Evolutionary conservation across 2,113 vertebrate species (phyloP), one percentile per base, ranked within the genome.

Genomic region (Entelurus aequoreus): DNA sequence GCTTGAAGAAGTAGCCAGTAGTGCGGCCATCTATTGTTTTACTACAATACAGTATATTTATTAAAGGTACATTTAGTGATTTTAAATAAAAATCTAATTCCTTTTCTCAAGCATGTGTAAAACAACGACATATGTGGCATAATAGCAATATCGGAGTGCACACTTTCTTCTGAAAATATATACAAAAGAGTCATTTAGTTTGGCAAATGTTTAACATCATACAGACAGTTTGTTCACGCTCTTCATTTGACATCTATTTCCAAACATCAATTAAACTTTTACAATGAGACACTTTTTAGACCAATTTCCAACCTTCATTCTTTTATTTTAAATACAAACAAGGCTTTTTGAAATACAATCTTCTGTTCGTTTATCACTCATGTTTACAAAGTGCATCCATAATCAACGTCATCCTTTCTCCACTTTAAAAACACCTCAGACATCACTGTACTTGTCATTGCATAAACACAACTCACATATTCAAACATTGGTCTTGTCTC

Each of bases 151-250:
- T 68, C 38, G 8, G 72, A 50, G 56, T 50, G 82, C 38, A 69
- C 28, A 0, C 60, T 46, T 87, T 54, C 80, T 86, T 86, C 65
- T 76, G 72, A 79, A 88, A 90, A 89, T 52, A 82, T 52, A 82
- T 88, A 90, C 8, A 87, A 89, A 88, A 85, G 57, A 83, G 84
- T 80, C 64, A 84, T 89, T 84, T 84, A 7, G 21, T 66, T 66
- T 74, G 66, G 71, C 64, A 77, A 55, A 78, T 57, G 47, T 54
- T 19, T 69, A 67, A 72, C 54, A 73, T 69, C 60, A 61, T 40
- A 66, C 48, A 71, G 65, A 78, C 19, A 48, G 21, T 48, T 63
- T 78, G 50, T 63, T 73, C 64, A 78, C 67, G 66, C 19, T 80
- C 63, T 70, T 48, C 8, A 53, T 11, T 63, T 66, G n/a, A 68